These are phyloP conservation scores for Corbicula japonica DNA, from an alignment of 2,888 invertebrate species.

Conservation along the genomic window DNA sequence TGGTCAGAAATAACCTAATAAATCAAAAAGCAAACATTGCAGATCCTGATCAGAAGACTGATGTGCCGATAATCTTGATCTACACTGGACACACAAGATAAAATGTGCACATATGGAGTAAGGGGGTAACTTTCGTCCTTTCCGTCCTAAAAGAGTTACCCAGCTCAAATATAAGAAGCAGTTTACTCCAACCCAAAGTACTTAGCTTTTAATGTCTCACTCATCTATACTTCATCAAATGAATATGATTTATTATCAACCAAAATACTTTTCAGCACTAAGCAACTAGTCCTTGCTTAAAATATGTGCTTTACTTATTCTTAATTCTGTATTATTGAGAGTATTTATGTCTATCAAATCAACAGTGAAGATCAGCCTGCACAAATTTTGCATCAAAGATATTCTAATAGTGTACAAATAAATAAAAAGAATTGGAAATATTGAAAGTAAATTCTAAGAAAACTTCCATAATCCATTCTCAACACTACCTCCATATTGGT, in stretches of 20 bases:
- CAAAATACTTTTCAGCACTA: neutral
- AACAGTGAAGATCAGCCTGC: slow-evolving; percentile 18
- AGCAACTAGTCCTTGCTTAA: neutral
- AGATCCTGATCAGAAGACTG: too few relatives aligned
- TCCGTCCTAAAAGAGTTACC: too few relatives aligned
- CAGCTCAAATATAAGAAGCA: too few relatives aligned
- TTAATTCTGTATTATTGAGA: too few relatives aligned
- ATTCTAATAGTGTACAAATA: slow-evolving; percentile 41
- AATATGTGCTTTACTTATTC: neutral
- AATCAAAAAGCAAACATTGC: too few relatives aligned
- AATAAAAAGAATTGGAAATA: neutral
- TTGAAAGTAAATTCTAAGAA: slow-evolving; percentile 16
- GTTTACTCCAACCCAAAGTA: too few relatives aligned
- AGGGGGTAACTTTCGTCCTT: too few relatives aligned
- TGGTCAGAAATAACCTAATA: too few relatives aligned
- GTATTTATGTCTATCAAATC: too few relatives aligned
- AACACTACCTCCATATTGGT: slow-evolving; percentile 44
- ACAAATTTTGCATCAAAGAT: slow-evolving; percentile 43
- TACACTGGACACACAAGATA: too few relatives aligned
- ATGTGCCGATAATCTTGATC: too few relatives aligned
- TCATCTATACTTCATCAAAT: neutral
- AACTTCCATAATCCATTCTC: slow-evolving; percentile 50
- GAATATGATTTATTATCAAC: neutral
- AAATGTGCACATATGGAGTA: too few relatives aligned
- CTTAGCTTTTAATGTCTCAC: neutral